These are phyloP conservation scores for Rotaria sp. DNA, from an alignment of 2,888 invertebrate species.

Conservation along the genomic window DNA sequence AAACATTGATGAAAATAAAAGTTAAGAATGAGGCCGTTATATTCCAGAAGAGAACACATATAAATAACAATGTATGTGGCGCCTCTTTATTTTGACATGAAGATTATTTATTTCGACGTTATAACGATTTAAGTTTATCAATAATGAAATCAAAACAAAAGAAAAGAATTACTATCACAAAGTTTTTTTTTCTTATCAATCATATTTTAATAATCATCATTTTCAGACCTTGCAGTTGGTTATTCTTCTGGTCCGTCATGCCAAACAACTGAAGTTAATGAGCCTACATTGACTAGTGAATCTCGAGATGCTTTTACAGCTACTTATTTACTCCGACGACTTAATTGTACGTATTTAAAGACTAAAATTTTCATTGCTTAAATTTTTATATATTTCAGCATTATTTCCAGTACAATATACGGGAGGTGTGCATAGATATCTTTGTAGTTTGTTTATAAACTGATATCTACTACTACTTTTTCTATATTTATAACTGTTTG, in stretches of 20 bases:
- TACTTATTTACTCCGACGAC: conserved; percentile 8
- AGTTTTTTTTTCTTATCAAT: not conserved
- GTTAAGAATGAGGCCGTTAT: not conserved
- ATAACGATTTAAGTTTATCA: not conserved
- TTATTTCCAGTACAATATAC: not conserved
- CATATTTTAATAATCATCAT: not conserved
- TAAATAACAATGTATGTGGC: not conserved
- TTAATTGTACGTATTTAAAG: not conserved
- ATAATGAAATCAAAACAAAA: not conserved
- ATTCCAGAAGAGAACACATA: not conserved
- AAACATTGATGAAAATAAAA: too few species aligned
- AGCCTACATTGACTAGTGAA: not conserved
- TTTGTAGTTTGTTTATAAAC: not conserved
- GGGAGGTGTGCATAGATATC: not conserved
- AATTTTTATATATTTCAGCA: not conserved
- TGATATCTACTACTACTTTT: not conserved
- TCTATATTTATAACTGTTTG: not conserved
- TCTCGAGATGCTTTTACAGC: not conserved
- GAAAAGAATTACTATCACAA: too few species aligned
- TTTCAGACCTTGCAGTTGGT: not conserved
- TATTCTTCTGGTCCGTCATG: not conserved
- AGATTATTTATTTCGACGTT: not conserved
- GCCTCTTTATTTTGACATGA: not conserved
- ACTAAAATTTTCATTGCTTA: not conserved
- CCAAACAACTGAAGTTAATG: not conserved